Evolutionary conservation across 2,797 vertebrate genomes (phyloP).

Genomic region (Nannoperca australis): DNA sequence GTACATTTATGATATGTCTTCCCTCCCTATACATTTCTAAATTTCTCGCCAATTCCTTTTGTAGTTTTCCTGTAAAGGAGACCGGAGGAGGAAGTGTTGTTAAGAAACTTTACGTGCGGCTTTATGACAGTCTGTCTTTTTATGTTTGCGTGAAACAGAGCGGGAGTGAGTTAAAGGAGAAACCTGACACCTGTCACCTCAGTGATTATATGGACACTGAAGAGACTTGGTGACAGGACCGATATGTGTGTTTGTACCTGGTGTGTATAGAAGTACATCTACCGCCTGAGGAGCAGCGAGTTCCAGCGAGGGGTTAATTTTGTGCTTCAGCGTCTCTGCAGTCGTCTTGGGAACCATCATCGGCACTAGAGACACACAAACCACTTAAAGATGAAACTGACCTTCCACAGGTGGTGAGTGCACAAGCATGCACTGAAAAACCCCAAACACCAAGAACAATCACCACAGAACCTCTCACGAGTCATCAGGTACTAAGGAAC

Average conservation of each 20-base stretch:
- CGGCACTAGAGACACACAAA: conserved; percentile 84
- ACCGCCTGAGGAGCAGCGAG: conserved; percentile 88
- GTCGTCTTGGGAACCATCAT: conserved; percentile 94
- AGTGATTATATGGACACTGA: conserved; percentile 3
- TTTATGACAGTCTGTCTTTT: conserved; percentile 5
- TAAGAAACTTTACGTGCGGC: conserved; percentile 2
- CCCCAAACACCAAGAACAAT: not conserved
- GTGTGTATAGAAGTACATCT: conserved; percentile 93
- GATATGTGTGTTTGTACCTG: conserved; percentile 83
- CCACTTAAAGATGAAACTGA: conserved; percentile 10
- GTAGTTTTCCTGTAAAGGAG: not conserved
- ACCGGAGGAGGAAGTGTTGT: conserved; percentile 27
- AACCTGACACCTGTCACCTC: conserved; percentile 2
- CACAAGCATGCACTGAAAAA: not conserved
- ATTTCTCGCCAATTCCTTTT: not conserved
- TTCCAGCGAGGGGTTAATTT: conserved; percentile 94
- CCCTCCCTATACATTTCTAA: not conserved
- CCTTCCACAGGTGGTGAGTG: conserved; percentile 1
- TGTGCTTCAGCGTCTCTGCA: conserved; percentile 94
- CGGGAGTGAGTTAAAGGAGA: not conserved
- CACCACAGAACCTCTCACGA: not conserved
- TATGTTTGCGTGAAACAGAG: not conserved
- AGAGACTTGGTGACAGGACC: not conserved
- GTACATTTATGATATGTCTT: not conserved
- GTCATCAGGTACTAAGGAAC: not conserved